phyloP scores from a whole-genome alignment of 2,888 invertebrate genomes.

The Urechis unicinctus region DNA sequence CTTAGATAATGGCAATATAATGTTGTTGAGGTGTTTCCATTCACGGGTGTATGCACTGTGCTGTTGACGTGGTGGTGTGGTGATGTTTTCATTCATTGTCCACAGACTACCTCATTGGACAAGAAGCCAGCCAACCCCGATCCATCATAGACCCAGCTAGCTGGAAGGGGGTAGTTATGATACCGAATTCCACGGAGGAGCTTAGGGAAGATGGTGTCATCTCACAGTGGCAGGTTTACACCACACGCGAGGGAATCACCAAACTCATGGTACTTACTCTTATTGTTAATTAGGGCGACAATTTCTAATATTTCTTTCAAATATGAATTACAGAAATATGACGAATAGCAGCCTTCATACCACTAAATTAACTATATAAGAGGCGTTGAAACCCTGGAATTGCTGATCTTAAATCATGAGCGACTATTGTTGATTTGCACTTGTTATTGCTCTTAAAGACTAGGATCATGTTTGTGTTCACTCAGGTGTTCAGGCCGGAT shows the following conservation, averaged over 20 bases:
- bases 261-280: conserved; percentile 11
- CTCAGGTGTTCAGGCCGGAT: conserved; percentile 14
- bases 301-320: background rate
- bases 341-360: too few species aligned
- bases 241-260: conserved; percentile 8
- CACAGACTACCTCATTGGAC: conserved; percentile 9
- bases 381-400: too few species aligned
- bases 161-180: conserved; percentile 4
- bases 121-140: conserved; percentile 4
- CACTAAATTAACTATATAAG: too few species aligned
- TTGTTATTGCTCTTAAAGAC: background rate
- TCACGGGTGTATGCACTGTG: too few species aligned
- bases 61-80: too few species aligned
- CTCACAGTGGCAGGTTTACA: conserved; percentile 15
- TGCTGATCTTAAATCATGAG: too few species aligned
- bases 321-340: too few species aligned
- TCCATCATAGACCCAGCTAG: conserved; percentile 4
- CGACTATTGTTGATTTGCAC: too few species aligned
- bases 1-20: too few species aligned
- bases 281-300: background rate
- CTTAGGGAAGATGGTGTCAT: conserved; percentile 15
- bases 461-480: background rate
- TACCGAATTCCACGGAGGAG: conserved; percentile 16
- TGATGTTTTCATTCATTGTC: too few species aligned
- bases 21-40: too few species aligned